Percentiles rank a stretch among this genome's conserved stretches.
phyloP scores from a whole-genome alignment of 2,797 vertebrate species.

The Acanthopagrus latus region DNA sequence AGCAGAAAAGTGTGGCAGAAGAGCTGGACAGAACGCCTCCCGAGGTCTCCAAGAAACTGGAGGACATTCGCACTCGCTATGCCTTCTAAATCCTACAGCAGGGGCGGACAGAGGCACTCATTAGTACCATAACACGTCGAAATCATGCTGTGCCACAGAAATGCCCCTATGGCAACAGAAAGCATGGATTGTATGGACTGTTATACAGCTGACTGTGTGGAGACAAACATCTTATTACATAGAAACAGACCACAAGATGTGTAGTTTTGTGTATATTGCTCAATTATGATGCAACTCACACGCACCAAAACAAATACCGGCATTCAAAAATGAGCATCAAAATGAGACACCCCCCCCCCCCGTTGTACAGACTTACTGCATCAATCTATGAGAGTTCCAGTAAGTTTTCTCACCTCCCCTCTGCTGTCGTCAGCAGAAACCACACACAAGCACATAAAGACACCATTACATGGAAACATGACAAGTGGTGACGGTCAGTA shows the following conservation, averaged over 20 bases:
- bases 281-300: background rate
- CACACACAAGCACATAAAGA: background rate
- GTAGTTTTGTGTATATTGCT: background rate
- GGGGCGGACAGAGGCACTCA: background rate
- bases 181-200: background rate
- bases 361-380: background rate
- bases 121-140: background rate
- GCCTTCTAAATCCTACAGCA: conserved; percentile 88
- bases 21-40: conserved; percentile 97
- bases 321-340: background rate
- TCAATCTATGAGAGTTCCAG: conserved; percentile 11
- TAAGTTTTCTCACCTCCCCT: conserved; percentile 25
- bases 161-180: background rate
- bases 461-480: background rate
- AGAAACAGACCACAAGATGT: background rate
- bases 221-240: background rate
- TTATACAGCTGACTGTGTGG: background rate
- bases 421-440: conserved; percentile 9
- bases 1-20: conserved; percentile 97
- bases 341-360: no score
- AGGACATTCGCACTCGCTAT: conserved; percentile 98
- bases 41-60: conserved; percentile 98
- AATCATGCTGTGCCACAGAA: background rate
- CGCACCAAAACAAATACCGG: background rate
- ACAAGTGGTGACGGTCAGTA: background rate